Percentiles rank a stretch among this genome's conserved stretches.
Conservation (phyloP, 2,888 invertebrate genomes). For the Dugesia japonica region DNA sequence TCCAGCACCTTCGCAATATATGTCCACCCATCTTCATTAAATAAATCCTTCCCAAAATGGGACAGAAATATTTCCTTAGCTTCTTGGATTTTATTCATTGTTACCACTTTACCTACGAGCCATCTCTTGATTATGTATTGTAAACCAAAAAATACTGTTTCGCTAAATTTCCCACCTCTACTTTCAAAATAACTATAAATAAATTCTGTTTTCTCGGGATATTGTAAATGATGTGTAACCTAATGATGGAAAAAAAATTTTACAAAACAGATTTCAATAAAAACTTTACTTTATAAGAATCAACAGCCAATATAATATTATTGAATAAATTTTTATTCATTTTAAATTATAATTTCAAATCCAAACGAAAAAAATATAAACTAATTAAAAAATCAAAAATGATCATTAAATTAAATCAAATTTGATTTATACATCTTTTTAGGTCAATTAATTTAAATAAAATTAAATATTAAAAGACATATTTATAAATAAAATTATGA, state of each 20-base stretch:
- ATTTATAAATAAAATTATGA: neutral
- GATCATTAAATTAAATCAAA: neutral
- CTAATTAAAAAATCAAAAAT: neutral
- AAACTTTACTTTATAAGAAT: neutral
- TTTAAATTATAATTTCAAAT: neutral
- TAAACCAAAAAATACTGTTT: conserved; percentile 50
- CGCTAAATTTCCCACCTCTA: conserved; percentile 49
- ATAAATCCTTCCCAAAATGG: conserved; percentile 47
- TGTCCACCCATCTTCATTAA: conserved; percentile 50
- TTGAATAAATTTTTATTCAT: neutral
- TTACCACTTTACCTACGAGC: conserved; percentile 48
- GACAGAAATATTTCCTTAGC: conserved; percentile 41
- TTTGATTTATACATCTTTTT: neutral
- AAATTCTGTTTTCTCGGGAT: conserved; percentile 48
- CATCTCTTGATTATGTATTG: conserved; percentile 51
- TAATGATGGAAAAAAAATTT: conserved; percentile 35
- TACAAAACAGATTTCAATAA: neutral
- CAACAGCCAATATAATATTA: conserved; percentile 13
- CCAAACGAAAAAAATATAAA: too few relatives aligned
- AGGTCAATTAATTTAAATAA: neutral
- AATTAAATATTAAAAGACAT: neutral
- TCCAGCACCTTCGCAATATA: conserved; percentile 49
- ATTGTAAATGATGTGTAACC: conserved; percentile 49
- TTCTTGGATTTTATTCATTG: conserved; percentile 48
- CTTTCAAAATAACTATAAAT: conserved; percentile 51